Conservation (phyloP, 2,113 vertebrate species). For the Albula goreensis region DNA sequence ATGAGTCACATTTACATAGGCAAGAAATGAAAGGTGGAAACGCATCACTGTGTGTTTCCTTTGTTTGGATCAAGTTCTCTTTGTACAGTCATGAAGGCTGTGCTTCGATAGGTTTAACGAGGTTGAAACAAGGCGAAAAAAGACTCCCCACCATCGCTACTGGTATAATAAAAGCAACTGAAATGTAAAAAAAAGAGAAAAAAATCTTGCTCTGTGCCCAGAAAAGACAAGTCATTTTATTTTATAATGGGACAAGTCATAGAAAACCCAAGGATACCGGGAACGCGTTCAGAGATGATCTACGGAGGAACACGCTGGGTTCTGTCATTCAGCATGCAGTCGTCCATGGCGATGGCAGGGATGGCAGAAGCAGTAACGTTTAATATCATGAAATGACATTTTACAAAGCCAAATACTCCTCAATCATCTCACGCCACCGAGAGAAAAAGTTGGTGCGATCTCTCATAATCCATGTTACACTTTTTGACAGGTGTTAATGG, state of each 20-base stretch:
- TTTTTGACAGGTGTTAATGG: slow-evolving; percentile 7
- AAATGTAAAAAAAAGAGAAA: background rate
- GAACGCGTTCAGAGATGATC: slow-evolving; percentile 10
- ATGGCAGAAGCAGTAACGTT: background rate
- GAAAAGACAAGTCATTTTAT: slow-evolving; percentile 21
- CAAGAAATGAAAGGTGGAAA: background rate
- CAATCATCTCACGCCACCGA: background rate
- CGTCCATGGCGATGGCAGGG: background rate
- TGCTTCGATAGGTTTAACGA: slow-evolving; percentile 1
- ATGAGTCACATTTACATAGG: background rate
- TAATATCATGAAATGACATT: background rate
- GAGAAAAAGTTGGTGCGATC: background rate
- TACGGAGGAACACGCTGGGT: slow-evolving; percentile 3
- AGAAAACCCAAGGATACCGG: slow-evolving; percentile 3
- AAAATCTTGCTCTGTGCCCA: slow-evolving; percentile 2
- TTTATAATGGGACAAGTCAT: background rate
- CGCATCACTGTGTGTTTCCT: background rate
- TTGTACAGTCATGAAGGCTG: background rate
- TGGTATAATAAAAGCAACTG: background rate
- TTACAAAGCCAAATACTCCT: background rate
- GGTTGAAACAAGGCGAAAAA: background rate
- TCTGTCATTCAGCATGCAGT: background rate
- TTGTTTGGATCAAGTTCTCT: background rate
- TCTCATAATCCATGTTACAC: background rate
- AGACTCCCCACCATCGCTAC: slow-evolving; percentile 2